Conservation (phyloP, 2,797 vertebrate species). For the Phoebastria nigripes region DNA sequence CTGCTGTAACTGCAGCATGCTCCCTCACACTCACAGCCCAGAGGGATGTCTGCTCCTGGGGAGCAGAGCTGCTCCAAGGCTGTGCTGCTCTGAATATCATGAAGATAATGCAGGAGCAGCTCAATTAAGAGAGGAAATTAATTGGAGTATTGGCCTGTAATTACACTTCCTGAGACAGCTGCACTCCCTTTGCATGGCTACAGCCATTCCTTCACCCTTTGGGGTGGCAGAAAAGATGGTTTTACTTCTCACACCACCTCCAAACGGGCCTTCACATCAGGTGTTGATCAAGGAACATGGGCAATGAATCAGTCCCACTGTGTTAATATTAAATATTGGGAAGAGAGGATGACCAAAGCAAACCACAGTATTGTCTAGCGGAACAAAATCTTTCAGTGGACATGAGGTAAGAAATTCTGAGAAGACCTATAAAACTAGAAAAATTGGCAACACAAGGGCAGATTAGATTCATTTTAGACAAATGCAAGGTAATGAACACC, state of each 20-base stretch:
- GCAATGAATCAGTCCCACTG: neutral
- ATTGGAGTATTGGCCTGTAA: neutral
- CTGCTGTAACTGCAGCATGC: neutral
- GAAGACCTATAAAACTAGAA: neutral
- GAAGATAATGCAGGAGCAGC: neutral
- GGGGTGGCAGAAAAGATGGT: neutral
- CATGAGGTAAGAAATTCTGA: neutral
- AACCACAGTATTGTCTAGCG: neutral
- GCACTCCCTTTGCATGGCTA: neutral
- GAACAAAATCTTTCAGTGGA: neutral
- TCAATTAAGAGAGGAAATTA: neutral
- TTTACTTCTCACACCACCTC: neutral
- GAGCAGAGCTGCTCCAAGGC: neutral
- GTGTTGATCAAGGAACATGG: neutral
- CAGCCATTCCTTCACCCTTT: neutral
- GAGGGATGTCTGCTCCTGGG: neutral
- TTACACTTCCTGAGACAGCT: neutral
- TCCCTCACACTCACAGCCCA: neutral
- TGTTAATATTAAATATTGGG: neutral
- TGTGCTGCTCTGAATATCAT: neutral
- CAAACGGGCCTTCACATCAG: neutral
- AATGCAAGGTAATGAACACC: slow-evolving; percentile 4
- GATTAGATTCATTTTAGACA: slow-evolving; percentile 26
- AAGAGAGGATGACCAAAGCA: neutral
- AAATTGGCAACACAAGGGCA: neutral